A percentile compares a stretch with the other conserved stretches of the same genome.
These are phyloP conservation scores for Mus caroli DNA, from an alignment of 2,797 vertebrate genomes.

Conservation along the genomic window DNA sequence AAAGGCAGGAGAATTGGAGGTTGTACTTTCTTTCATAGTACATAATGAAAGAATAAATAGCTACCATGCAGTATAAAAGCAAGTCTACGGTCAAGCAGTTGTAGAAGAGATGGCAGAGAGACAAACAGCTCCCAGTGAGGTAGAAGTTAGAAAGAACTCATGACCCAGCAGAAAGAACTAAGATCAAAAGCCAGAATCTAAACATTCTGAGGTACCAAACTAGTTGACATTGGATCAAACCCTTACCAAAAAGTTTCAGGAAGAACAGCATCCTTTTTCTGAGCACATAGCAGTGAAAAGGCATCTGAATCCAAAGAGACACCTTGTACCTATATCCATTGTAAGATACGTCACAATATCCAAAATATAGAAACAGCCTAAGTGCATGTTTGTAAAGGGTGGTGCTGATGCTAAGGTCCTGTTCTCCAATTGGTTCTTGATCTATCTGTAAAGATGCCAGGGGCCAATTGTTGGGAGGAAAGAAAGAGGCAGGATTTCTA, in stretches of 20 bases:
- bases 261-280: not conserved
- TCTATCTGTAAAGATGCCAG: not conserved
- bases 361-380: not conserved
- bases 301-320: not conserved
- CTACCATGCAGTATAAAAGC: not conserved
- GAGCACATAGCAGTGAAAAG: not conserved
- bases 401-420: not conserved
- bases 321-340: not conserved
- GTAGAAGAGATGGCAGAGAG: not conserved
- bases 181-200: conserved; percentile 5
- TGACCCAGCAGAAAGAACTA: not conserved
- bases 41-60: not conserved
- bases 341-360: not conserved
- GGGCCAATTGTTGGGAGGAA: not conserved
- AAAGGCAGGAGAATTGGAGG: conserved; percentile 3
- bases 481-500: not conserved
- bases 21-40: not conserved
- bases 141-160: not conserved
- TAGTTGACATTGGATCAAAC: not conserved
- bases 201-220: conserved; percentile 11
- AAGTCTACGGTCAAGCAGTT: no score
- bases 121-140: not conserved
- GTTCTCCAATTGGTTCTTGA: not conserved
- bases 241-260: conserved; percentile 25
- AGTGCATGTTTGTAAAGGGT: not conserved